Base-by-base conservation (phyloP, 2,888 invertebrate genomes). In the Aspidiotus rigidus region DNA sequence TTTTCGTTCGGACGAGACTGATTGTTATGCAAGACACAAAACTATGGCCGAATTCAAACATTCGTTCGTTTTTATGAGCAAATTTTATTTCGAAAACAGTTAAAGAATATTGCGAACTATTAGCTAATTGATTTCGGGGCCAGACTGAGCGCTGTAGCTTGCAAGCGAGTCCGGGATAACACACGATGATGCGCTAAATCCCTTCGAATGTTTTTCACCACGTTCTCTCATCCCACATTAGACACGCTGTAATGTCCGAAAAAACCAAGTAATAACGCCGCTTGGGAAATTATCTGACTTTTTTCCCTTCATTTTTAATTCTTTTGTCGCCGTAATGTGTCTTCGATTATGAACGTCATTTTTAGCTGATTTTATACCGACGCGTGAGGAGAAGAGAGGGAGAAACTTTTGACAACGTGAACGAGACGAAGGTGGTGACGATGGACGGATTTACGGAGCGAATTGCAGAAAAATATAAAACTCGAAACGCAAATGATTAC, bases 71-170 rank as follows among this genome's bases (percentile, higher is more conserved):
- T 62, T 62, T 49, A 28, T 28, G 42, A 49, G 62, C 62, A 49
- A 62, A 62, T 62, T 62, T 62, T 62, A 62, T 62, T 62, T 62
- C 62, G 49, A 28, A 28, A 62, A 62, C 62, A 62, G 62, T 62
- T 62, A 62, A 62, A 62, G 62, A 62, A 62, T 62, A 62, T 49
- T 62, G 49, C 62, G 49, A 62, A 62, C 62, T 62, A 62, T 62
- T 62, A 62, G 62, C 62, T 62, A 62, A 62, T 62, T 62, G 62
- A 62, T 62, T 62, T 62, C 62, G 62, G 62, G 49, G 49, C 62
- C 49, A 49, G 62, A 28, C 49, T 53, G 49, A 28, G 28, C 62
- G 62, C 62, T 44, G 62, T 49, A 62, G 62, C 49, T 42, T 61
- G 42, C 49, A n/a, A 17, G 11, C 62, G 15, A 60, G 28, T 13